These are phyloP conservation scores for Limosa lapponica DNA, from an alignment of 2,797 vertebrate genomes.

Conservation along the genomic window DNA sequence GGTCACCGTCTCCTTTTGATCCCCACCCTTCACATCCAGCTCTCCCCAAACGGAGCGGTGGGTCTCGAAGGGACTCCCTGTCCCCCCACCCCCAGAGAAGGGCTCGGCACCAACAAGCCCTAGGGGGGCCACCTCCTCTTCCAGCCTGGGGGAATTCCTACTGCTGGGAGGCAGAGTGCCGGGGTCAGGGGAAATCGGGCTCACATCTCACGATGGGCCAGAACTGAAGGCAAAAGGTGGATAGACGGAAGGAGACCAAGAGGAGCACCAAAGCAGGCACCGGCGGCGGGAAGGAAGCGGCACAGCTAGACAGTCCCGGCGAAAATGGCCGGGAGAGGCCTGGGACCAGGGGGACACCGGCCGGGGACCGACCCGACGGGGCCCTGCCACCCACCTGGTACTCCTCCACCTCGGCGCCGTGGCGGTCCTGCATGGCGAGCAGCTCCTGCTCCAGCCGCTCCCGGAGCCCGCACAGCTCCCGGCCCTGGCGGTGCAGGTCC, in stretches of 20 bases:
- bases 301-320: neutral
- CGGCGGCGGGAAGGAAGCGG: neutral
- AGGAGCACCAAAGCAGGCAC: neutral
- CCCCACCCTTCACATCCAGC: neutral
- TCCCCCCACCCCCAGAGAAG: too few relatives aligned
- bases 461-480: conserved; percentile 82
- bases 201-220: accelerated
- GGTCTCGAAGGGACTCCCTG: neutral
- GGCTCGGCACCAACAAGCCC: neutral
- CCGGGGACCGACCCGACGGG: neutral
- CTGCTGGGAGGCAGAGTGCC: neutral
- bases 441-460: conserved; percentile 84
- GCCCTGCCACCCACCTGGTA: conserved; percentile 82
- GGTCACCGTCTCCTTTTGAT: neutral
- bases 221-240: accelerated
- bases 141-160: neutral
- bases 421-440: conserved; percentile 82
- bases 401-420: conserved; percentile 77
- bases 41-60: neutral
- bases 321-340: too few relatives aligned
- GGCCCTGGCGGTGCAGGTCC: conserved; percentile 79
- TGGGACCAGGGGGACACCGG: neutral
- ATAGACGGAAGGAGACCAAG: accelerated
- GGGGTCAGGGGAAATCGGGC: accelerated
- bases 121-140: neutral